A percentile compares a stretch with the other conserved stretches of the same genome.
Conservation (phyloP, 2,797 vertebrate genomes). For the Streptopelia turtur region DNA sequence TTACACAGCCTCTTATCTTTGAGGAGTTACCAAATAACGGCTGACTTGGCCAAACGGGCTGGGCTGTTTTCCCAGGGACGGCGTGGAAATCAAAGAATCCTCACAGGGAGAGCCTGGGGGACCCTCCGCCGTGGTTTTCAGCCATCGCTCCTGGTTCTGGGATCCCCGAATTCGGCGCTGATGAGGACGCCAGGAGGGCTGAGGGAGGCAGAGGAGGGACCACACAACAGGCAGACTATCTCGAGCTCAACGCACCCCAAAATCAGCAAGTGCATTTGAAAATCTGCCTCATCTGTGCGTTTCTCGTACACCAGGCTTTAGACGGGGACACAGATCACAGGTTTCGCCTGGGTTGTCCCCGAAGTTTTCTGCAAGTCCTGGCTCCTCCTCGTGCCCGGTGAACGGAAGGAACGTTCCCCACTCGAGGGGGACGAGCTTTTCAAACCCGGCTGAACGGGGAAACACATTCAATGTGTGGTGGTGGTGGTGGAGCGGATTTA, state of each 20-base stretch:
- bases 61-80: not conserved
- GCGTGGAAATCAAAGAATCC: not conserved
- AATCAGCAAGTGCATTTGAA: not conserved
- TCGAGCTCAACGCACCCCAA: not conserved
- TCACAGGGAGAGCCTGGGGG: no score
- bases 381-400: not conserved
- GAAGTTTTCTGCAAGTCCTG: not conserved
- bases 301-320: not conserved
- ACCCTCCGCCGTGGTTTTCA: not conserved
- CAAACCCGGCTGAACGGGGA: constrained; percentile 24
- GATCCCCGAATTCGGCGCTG: not conserved
- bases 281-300: not conserved
- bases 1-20: not conserved
- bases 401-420: constrained; percentile 17
- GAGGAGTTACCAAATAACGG: not conserved
- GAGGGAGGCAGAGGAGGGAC: not conserved
- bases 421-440: constrained; percentile 27
- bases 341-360: not conserved
- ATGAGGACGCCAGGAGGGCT: not conserved
- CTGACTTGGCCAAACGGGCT: not conserved
- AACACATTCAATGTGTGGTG: constrained; percentile 38
- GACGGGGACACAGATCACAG: not conserved
- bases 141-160: not conserved
- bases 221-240: not conserved
- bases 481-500: constrained; percentile 48